Conservation (phyloP, 1,140 invertebrate species). For the Bombus polaris region DNA sequence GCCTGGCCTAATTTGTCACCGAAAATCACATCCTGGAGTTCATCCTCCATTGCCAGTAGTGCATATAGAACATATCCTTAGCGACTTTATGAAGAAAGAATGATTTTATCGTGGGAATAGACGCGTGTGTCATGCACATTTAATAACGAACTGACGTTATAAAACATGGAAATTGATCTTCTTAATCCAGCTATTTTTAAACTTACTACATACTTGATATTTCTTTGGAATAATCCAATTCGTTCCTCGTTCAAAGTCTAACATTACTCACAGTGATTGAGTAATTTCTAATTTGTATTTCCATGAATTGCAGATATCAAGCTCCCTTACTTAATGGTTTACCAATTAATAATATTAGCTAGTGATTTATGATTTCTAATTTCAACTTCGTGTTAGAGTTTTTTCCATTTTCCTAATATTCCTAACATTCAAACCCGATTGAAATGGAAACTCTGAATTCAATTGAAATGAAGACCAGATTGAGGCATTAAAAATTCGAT, state of each 20-base stretch:
- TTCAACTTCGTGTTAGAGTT: no score
- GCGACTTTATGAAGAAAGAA: conserved; percentile 74
- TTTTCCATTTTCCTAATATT: neutral
- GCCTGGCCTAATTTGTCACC: conserved; percentile 77
- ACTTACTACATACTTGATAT: neutral
- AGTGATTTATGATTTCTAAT: no score
- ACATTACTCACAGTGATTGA: neutral
- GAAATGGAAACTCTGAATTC: neutral
- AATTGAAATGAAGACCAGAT: neutral
- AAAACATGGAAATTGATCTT: neutral
- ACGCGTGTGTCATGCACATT: neutral
- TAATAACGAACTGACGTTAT: no score
- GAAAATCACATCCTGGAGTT: conserved; percentile 75
- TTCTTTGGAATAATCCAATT: neutral
- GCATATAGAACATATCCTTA: conserved; percentile 74
- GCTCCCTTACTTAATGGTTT: neutral
- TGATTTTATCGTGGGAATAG: conserved; percentile 17
- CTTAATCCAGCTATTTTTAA: neutral
- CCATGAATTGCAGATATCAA: no score
- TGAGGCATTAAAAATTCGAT: neutral
- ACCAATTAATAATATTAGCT: neutral
- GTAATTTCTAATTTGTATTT: neutral
- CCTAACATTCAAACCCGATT: neutral
- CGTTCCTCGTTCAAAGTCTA: no score
- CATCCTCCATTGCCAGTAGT: conserved; percentile 77